phyloP scores from a whole-genome alignment of 2,797 vertebrate species.

The Coendou prehensilis region DNA sequence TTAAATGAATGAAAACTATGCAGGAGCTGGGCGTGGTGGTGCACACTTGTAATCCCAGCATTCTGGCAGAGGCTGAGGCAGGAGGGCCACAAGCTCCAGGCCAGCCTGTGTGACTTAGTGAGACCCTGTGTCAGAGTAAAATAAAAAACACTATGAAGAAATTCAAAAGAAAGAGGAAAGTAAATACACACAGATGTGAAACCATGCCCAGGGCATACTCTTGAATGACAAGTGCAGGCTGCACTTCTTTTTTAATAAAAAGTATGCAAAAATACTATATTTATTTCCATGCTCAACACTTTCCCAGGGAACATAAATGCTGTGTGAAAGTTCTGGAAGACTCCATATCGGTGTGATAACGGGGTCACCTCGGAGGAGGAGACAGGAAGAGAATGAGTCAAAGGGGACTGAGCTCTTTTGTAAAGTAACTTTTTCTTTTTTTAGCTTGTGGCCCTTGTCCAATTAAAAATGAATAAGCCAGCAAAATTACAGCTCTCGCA shows the following conservation, averaged over 20 bases:
- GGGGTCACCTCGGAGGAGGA: neutral
- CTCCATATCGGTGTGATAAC: rapidly evolving
- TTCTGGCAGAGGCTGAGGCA: neutral
- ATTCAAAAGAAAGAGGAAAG: neutral
- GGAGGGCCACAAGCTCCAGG: neutral
- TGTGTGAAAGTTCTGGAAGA: neutral
- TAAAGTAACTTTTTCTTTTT: neutral
- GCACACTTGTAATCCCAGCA: neutral
- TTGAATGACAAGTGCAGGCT: rapidly evolving
- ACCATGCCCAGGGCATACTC: rapidly evolving
- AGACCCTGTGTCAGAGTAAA: neutral
- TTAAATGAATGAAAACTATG: neutral
- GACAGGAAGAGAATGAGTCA: neutral
- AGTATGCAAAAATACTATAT: rapidly evolving
- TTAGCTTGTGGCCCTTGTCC: neutral
- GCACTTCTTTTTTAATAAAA: neutral
- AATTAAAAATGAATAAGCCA: neutral
- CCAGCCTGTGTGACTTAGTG: neutral
- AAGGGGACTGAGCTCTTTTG: rapidly evolving
- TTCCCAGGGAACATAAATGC: neutral
- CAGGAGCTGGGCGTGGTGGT: neutral
- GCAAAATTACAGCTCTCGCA: rapidly evolving
- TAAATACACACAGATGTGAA: rapidly evolving
- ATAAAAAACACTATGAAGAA: neutral
- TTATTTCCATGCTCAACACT: rapidly evolving